These are phyloP conservation scores for Graphium colonna DNA, from an alignment of 2,888 invertebrate species.

Conservation along the genomic window DNA sequence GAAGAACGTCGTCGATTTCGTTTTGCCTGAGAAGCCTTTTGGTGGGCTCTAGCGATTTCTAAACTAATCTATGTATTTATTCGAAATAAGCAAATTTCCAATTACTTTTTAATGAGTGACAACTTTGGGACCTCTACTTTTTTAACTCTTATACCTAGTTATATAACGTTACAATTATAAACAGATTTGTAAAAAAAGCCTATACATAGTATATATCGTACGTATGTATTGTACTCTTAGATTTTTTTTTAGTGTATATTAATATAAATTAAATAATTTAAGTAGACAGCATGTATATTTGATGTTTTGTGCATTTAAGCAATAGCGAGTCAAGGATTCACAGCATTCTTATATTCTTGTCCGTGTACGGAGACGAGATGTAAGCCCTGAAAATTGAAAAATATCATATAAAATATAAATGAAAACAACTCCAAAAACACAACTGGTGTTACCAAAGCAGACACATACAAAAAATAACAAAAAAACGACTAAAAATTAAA, in stretches of 20 bases:
- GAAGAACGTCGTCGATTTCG: constrained; percentile 22
- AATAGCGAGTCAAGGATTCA: constrained; percentile 47
- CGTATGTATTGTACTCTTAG: constrained; percentile 57
- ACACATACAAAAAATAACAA: not conserved
- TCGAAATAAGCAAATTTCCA: no score
- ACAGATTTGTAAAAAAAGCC: constrained; percentile 70
- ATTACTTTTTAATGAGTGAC: no score
- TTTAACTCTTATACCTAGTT: constrained; percentile 49
- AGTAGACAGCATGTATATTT: constrained; percentile 37
- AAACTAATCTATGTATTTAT: constrained; percentile 62
- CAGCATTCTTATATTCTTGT: constrained; percentile 83
- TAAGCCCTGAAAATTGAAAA: constrained; percentile 76
- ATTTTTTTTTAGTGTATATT: constrained; percentile 34
- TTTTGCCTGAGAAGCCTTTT: not conserved
- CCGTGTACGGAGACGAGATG: constrained; percentile 83
- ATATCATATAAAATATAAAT: constrained; percentile 6
- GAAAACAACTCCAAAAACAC: not conserved
- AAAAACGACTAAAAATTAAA: not conserved
- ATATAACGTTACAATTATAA: constrained; percentile 41
- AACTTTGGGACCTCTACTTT: constrained; percentile 49
- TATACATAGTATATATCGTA: constrained; percentile 55
- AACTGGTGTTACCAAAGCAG: constrained; percentile 28
- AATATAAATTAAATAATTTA: constrained; percentile 45
- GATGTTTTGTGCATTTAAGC: constrained; percentile 50
- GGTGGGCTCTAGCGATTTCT: constrained; percentile 73